Conservation (phyloP, 2,888 invertebrate species). For the Pseudoips prasinana region DNA sequence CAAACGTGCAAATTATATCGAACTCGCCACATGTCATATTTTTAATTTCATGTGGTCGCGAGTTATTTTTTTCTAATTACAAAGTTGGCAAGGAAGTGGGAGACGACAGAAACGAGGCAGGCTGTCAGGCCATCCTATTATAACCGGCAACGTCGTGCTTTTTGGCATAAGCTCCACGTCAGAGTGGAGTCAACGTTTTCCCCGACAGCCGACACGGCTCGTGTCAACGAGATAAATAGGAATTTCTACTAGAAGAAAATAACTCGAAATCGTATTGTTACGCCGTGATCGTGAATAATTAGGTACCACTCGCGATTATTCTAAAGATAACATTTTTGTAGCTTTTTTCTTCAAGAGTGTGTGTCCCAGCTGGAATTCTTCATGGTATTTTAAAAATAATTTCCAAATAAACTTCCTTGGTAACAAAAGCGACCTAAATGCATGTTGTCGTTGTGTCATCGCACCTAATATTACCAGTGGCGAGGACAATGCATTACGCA, state of each 20-base stretch:
- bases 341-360: constrained; percentile 12
- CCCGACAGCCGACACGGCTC: constrained; percentile 69
- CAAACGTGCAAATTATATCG: constrained; percentile 49
- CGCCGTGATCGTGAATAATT: constrained; percentile 51
- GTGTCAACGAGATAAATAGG: constrained; percentile 55
- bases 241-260: constrained; percentile 44
- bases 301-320: constrained; percentile 33
- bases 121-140: constrained; percentile 72
- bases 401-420: constrained; percentile 17
- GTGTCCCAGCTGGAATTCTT: constrained; percentile 5
- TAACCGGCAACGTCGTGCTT: constrained; percentile 55
- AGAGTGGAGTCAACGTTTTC: constrained; percentile 73
- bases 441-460: constrained; percentile 50
- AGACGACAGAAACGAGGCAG: constrained; percentile 57
- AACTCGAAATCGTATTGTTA: constrained; percentile 55
- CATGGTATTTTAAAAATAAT: constrained; percentile 1
- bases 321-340: constrained; percentile 10
- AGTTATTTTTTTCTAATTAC: constrained; percentile 70
- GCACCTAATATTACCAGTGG: constrained; percentile 45
- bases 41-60: constrained; percentile 47
- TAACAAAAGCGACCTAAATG: constrained; percentile 34
- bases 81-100: constrained; percentile 76
- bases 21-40: constrained; percentile 47
- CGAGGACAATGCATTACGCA: constrained; percentile 65
- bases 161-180: constrained; percentile 67